Evolutionary conservation across 2,113 vertebrate species (phyloP).

Genomic region (Anoplopoma fimbria): DNA sequence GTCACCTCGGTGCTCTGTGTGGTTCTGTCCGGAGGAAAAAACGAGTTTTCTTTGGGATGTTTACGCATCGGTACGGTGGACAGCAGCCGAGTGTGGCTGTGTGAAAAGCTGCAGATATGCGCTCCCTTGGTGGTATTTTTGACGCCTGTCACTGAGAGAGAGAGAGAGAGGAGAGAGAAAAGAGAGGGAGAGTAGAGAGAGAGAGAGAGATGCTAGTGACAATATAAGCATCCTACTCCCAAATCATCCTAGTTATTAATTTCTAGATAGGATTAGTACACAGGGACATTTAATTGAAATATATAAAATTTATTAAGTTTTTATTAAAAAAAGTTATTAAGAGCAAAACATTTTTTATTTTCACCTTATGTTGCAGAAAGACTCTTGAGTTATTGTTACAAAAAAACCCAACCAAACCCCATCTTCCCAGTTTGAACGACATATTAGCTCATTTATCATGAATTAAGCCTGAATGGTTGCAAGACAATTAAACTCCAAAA

Average conservation of each 20-base stretch:
- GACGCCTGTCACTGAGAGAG: constrained; percentile 61
- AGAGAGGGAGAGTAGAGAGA: background rate
- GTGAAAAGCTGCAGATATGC: constrained; percentile 60
- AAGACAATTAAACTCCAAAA: constrained; percentile 8
- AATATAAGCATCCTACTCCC: background rate
- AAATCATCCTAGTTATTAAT: background rate
- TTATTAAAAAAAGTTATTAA: no score
- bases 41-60: constrained; percentile 15
- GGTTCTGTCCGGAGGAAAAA: background rate
- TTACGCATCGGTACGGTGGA: constrained; percentile 36
- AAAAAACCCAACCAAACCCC: background rate
- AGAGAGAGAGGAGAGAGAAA: background rate
- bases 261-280: background rate
- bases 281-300: background rate
- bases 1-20: background rate
- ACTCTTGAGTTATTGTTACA: constrained; percentile 1
- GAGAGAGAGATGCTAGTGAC: background rate
- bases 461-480: background rate
- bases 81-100: constrained; percentile 28
- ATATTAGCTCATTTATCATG: background rate
- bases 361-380: background rate
- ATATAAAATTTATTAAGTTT: no score
- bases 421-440: background rate
- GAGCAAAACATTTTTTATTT: background rate
- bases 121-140: constrained; percentile 68